Base-by-base conservation (phyloP, 1,140 invertebrate species). In the Ganaspis sp. region DNA sequence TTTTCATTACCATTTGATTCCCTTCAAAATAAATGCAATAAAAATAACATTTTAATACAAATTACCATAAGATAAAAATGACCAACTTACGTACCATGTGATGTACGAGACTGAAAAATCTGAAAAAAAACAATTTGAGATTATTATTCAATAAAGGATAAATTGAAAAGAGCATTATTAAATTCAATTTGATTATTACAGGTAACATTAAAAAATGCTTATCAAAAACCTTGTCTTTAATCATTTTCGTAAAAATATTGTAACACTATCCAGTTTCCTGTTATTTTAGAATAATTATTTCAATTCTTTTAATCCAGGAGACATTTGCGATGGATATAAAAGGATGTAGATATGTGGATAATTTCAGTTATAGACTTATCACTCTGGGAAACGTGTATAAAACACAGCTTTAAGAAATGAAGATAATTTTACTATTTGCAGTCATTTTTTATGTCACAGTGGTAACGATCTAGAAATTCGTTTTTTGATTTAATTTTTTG, bases 241-340 rank as follows among this genome's bases (percentile, higher is more conserved):
- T 49, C 45, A 49, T n/a, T 49, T 49, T 49, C 4, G n/a, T 49
- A 6, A 5, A 49, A 49, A 49, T 49, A 49, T 49, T 49, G 17
- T 49, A n/a, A n/a, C n/a, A 45, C n/a, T 49, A 17, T 49, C 45
- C 45, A 49, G 45, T 49, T 49, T 49, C 45, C 45, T 49, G 45
- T 49, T n/a, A 49, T 49, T 45, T 15, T 4, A 45, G 1, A 4
- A 45, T 45, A 45, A 45, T 45, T 49, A 49, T 49, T 49, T 49
- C 15, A 49, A 49, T 49, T n/a, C 17, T 49, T 49, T 15, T 17
- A 49, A 49, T 49, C 45, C n/a, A 15, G 6, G n/a, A 17, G n/a
- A 17, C 45, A 45, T 45, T 45, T 45, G 42, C n/a, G 42, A 45
- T 45, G 42, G n/a, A 49, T 49, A 49, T 49, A 49, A 49, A 49